Conservation (phyloP, 2,797 vertebrate genomes). For the Propithecus deckenii region DNA sequence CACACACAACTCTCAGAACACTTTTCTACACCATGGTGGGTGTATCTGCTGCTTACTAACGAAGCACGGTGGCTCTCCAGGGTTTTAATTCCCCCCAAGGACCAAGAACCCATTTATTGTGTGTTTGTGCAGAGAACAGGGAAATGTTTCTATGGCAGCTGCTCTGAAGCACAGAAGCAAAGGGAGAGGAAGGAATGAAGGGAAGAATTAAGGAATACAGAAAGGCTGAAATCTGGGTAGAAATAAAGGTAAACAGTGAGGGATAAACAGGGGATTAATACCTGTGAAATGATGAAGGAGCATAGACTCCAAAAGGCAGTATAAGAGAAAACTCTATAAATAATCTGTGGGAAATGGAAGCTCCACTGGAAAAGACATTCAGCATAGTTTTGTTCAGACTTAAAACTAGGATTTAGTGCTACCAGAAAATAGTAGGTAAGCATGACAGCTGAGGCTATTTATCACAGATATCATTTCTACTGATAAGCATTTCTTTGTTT, state of each 20-base stretch:
- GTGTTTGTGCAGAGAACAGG: background rate
- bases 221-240: background rate
- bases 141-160: background rate
- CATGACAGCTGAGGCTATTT: conserved; percentile 77
- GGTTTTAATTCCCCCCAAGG: background rate
- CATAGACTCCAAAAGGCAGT: background rate
- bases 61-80: background rate
- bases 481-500: conserved; percentile 81
- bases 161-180: background rate
- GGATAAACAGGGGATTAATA: background rate
- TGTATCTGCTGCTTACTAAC: background rate
- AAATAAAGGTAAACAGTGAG: background rate
- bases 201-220: background rate
- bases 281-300: background rate
- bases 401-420: conserved; percentile 68
- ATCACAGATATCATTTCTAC: conserved; percentile 81
- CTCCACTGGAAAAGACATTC: conserved; percentile 55
- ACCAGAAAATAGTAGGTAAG: conserved; percentile 76
- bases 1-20: background rate
- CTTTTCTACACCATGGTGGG: accelerated
- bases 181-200: background rate
- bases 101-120: background rate
- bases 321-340: background rate
- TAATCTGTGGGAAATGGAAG: background rate
- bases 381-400: conserved; percentile 68